Evolutionary conservation across 2,888 invertebrate species (phyloP).

Genomic region (Tipula vernalis): DNA sequence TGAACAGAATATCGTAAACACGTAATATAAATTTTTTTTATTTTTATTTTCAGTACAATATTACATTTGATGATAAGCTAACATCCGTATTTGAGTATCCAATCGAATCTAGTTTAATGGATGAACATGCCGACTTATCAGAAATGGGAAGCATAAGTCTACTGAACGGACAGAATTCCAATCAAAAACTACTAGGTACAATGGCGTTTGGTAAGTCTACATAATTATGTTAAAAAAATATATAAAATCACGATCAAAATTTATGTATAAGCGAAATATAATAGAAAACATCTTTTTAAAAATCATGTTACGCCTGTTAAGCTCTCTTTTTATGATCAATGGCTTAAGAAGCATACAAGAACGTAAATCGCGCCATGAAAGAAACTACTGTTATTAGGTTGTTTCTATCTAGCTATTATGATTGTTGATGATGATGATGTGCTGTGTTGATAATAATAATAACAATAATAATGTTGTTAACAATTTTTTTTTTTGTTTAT

Average conservation of each 20-base stretch:
- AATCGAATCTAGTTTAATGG: slow-evolving; percentile 70
- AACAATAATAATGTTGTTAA: background rate
- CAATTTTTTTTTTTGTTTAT: background rate
- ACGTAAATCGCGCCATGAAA: background rate
- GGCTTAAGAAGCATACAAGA: background rate
- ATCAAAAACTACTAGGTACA: slow-evolving; percentile 31
- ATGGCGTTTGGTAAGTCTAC: slow-evolving; percentile 31
- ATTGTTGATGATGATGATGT: background rate
- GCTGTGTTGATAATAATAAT: background rate
- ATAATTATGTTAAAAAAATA: no score
- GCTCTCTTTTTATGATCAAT: background rate
- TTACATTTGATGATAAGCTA: slow-evolving; percentile 78
- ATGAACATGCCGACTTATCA: slow-evolving; percentile 36
- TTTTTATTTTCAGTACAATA: slow-evolving; percentile 56
- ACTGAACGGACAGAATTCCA: slow-evolving; percentile 9
- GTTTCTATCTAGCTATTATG: background rate
- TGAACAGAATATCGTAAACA: no score
- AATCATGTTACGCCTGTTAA: background rate
- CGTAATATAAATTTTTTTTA: background rate
- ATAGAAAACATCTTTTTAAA: background rate
- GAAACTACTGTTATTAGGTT: background rate
- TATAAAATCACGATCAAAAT: background rate
- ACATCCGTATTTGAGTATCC: slow-evolving; percentile 89
- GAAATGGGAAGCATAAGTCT: background rate
- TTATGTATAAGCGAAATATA: background rate